Evolutionary conservation across 2,888 invertebrate species (phyloP).

Genomic region (Drepana falcataria): DNA sequence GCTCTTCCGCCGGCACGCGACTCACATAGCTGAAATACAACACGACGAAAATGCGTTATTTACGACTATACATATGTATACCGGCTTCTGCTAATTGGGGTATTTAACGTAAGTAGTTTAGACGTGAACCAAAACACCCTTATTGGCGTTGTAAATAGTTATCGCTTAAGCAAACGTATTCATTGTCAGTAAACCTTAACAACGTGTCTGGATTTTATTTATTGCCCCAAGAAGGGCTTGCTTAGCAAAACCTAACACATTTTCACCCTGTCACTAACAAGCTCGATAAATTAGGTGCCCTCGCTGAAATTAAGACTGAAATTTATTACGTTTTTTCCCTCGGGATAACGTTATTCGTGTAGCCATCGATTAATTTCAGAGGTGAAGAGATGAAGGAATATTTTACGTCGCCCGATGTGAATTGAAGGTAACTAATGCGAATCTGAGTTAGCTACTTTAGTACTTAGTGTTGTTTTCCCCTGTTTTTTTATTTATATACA

Average conservation of each 20-base stretch:
- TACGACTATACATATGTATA: no score
- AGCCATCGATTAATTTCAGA: conserved; percentile 30
- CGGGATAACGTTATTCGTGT: conserved; percentile 26
- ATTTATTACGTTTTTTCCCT: conserved; percentile 30
- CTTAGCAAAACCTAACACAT: neutral
- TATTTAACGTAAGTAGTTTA: no score
- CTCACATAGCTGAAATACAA: no score
- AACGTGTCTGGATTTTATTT: neutral
- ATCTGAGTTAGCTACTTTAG: no score
- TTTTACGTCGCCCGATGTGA: neutral
- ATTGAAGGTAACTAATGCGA: conserved; percentile 6
- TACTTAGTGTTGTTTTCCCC: no score
- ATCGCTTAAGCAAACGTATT: no score
- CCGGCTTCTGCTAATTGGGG: no score
- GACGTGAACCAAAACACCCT: no score
- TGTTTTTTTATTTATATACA: no score
- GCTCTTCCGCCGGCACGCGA: no score
- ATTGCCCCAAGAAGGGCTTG: neutral
- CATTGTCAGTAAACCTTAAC: neutral
- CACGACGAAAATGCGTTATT: no score
- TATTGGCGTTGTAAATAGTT: no score
- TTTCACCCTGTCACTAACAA: conserved; percentile 14
- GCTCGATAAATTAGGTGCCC: conserved; percentile 26
- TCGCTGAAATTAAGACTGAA: conserved; percentile 33
- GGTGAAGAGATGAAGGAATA: neutral